Evolutionary conservation across 2,797 vertebrate genomes (phyloP), one percentile per base, ranked within the genome.

Genomic region (Xyrichtys novacula): DNA sequence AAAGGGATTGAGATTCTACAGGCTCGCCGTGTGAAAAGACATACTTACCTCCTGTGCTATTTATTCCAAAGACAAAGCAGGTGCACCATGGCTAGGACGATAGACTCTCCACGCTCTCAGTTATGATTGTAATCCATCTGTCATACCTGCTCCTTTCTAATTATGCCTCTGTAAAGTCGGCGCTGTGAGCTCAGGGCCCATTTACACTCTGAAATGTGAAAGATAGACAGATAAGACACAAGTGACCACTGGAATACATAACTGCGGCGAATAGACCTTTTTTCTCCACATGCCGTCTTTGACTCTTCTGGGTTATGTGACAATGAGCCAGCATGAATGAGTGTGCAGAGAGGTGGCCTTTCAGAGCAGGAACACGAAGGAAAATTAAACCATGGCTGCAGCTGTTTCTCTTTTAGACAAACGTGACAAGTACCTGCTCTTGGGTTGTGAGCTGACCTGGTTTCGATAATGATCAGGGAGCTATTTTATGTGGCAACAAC

Each of bases 71-170:
- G 77, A 88, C 77, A 80, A 86, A 85, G 83, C 88, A 91, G 90
- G 80, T 92, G 88, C 76, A 71, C 28, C 65, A 78, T 68, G 72
- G 81, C 81, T 63, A 75, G 67, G 72, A 82, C 63, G 64, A 85
- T 71, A 76, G 80, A 86, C 84, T 86, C 85, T 85, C 81, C 81
- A 70, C 56, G 61, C 84, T 87, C 78, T 87, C 89, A 81, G 80
- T 91, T 88, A 87, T 74, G 78, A 85, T 76, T 74, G 76, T 88
- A 86, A 92, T 90, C 89, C 90, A 91, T 92, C 88, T 90, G 88
- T 92, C 92, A 91, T 86, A 87, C 80, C 78, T 76, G 86, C 85
- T 86, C 85, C 76, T 55, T 83, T 85, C 79, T 91, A 89, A 92
- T 92, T 90, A 90, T 61, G 78, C 83, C 80, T 88, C 67, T 74